A percentile compares a stretch with the other conserved stretches of the same genome.
Evolutionary conservation across 2,797 vertebrate species (phyloP).

Genomic region (Lindbergichthys nudifrons): DNA sequence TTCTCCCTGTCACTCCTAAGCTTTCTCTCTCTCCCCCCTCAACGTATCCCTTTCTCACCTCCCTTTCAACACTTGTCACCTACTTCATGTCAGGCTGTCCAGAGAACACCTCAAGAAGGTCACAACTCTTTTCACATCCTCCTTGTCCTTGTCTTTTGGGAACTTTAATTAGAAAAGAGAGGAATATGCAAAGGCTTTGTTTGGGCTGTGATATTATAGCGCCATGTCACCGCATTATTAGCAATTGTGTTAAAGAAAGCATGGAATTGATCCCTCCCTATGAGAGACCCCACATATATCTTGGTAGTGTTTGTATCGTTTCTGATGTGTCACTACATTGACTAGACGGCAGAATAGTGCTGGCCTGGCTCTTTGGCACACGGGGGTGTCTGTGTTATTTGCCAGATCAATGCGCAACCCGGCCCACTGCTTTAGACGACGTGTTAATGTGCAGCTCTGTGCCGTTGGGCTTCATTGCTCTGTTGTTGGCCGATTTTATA

Average conservation of each 20-base stretch:
- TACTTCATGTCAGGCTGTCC: slow-evolving; percentile 74
- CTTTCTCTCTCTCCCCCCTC: slow-evolving; percentile 39
- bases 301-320: slow-evolving; percentile 41
- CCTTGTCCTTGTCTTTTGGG: slow-evolving; percentile 66
- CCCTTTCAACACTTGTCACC: slow-evolving; percentile 80
- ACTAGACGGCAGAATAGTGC: slow-evolving; percentile 43
- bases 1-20: slow-evolving; percentile 51
- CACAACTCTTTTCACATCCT: slow-evolving; percentile 59
- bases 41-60: slow-evolving; percentile 70
- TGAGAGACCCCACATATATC: slow-evolving; percentile 4
- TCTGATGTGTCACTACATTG: slow-evolving; percentile 47
- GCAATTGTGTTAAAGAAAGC: slow-evolving; percentile 26
- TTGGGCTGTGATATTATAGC: slow-evolving; percentile 29
- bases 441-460: slow-evolving; percentile 75
- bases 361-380: slow-evolving; percentile 57
- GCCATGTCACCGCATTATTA: slow-evolving; percentile 11
- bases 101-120: slow-evolving; percentile 71
- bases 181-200: neutral
- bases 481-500: slow-evolving; percentile 76
- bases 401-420: slow-evolving; percentile 75
- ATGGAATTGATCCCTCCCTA: slow-evolving; percentile 14
- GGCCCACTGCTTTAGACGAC: slow-evolving; percentile 59
- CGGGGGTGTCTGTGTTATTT: slow-evolving; percentile 66
- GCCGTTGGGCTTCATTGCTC: slow-evolving; percentile 63
- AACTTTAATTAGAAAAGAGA: slow-evolving; percentile 72